Evolutionary conservation across 2,888 invertebrate genomes (phyloP), one percentile per base, ranked within the genome.

Genomic region (Erebia palarica): DNA sequence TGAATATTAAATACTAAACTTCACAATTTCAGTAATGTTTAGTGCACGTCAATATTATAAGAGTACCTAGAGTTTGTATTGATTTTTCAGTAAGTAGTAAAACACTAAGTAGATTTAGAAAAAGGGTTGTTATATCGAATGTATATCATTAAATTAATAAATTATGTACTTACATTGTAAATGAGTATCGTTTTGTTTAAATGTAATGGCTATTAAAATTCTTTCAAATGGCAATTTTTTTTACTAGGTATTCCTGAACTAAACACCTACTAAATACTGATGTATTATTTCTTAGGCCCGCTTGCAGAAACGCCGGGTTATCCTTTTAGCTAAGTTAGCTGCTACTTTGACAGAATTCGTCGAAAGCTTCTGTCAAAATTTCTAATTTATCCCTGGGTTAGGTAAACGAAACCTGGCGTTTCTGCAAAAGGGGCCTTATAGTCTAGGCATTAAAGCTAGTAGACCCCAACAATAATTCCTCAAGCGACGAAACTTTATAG

Each of bases 131-230:
- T 77, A 75, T 78, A 83, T 81, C 75, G 75, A 72, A 75, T 76
- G 80, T 84, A 86, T 77, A 79, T 82, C 70, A 74, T 69, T 70
- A 79, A 80, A 81, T 77, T 57, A 63, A 13, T 84, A 68, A 76
- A 76, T 84, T 71, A 59, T 73, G 71, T 69, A 73, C n/a, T n/a
- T n/a, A n/a, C 65, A 69, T 44, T 67, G 57, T 71, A 73, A 71
- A 65, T 68, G 65, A 69, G 47, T 67, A 49, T 84, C 81, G 83
- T 90, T 89, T 84, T 78, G 79, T 87, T 84, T 84, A 78, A 83
- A 83, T 86, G 83, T 74, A 82, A 86, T 84, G 81, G 88, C 71
- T 76, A 81, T 86, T 91, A 91, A 91, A 91, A 88, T 87, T 90
- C 90, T 91, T 90, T 88, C 89, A 88, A 86, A 67, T 68, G 53